Base-by-base conservation (phyloP, 1,140 invertebrate species). In the Zophobas morio region DNA sequence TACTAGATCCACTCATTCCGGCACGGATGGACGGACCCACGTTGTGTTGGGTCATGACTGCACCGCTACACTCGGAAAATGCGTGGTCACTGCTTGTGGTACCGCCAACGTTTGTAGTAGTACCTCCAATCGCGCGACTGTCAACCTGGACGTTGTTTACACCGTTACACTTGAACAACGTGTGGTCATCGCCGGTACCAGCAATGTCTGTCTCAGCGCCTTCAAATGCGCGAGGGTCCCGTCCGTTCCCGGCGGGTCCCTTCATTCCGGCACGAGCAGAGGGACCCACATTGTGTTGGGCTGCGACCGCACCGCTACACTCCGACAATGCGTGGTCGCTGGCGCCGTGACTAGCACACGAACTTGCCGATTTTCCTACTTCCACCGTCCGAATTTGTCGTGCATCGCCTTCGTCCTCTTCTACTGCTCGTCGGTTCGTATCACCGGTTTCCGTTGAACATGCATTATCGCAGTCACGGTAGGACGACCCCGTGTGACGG, bases 371-470 rank as follows among this genome's bases (percentile, higher is more conserved):
- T 53, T 53, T 53, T 53, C 20, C 49, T 2, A 60, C 33, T 60
- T 60, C 56, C 36, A 8, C 0, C 34, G n/a, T 1, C 3, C 33
- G 34, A 46, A 46, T 46, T 46, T 46, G 42, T 46, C 42, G 42
- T 46, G 42, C 42, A 46, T 3, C 49, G 49, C 5, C 63, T 42
- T 70, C 42, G 40, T 37, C 63, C 63, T 70, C 40, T 6, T 40
- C 63, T 71, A 37, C 2, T 73, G 53, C 20, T 57, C 37, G 72
- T 2, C 54, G 34, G 72, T 32, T 74, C 72, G 72, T 74, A 74
- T 74, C 72, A 35, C 72, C 72, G 72, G 72, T 74, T 74, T 74
- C 72, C 72, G 72, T 20, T 57, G 6, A 32, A 46, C 2, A 42
- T 20, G 72, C 40, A 74, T 74, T 60, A 40, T 56, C 72, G 36